Evolutionary conservation across 2,797 vertebrate genomes (phyloP).

Genomic region (Anniella stebbinsi): DNA sequence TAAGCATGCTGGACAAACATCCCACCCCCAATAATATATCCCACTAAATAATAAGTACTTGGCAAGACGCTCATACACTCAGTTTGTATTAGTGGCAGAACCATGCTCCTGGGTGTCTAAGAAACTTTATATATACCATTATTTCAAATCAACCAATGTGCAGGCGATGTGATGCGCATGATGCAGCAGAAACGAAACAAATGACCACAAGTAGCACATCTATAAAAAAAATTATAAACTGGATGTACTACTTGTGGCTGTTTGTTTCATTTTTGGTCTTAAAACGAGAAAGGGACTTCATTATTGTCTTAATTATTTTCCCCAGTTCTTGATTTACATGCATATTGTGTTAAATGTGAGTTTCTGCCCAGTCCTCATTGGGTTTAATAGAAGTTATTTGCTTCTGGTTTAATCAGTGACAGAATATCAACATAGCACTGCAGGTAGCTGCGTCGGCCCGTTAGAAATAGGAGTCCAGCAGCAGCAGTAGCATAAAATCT

Average conservation of each 20-base stretch:
- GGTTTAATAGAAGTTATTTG: not conserved
- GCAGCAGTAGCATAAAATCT: too few species aligned
- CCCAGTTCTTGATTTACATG: not conserved
- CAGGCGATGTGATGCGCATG: too few species aligned
- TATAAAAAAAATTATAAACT: too few species aligned
- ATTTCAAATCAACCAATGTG: too few species aligned
- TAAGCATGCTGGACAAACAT: not conserved
- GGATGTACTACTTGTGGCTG: too few species aligned
- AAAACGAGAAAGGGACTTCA: too few species aligned
- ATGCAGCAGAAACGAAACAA: too few species aligned
- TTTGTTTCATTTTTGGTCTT: too few species aligned
- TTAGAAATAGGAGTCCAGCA: not conserved
- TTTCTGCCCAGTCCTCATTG: not conserved
- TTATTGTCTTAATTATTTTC: not conserved
- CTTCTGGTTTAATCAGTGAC: constrained; percentile 24
- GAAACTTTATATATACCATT: not conserved
- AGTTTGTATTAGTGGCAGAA: not conserved
- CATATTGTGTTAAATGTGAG: not conserved
- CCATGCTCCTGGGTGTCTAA: not conserved
- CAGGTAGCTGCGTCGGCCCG: not conserved
- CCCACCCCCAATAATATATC: not conserved
- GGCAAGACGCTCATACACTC: not conserved
- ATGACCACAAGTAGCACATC: too few species aligned
- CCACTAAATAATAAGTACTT: not conserved
- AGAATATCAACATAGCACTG: not conserved